Evolutionary conservation across 2,888 invertebrate species (phyloP).

Genomic region (Seira musarum): DNA sequence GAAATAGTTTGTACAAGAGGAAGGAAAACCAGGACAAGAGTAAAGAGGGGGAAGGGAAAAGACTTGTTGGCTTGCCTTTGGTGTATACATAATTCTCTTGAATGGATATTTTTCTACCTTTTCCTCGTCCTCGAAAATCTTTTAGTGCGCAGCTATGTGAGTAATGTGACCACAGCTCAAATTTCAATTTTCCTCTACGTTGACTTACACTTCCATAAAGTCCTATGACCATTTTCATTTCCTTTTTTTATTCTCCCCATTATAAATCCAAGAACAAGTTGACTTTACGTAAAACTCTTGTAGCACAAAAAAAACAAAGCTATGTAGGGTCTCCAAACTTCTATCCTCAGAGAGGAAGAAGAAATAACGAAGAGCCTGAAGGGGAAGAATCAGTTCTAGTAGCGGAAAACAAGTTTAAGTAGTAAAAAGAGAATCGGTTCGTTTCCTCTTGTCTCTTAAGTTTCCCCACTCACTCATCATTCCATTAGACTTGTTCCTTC

Average conservation of each 20-base stretch:
- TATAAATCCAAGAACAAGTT: slow-evolving; percentile 51
- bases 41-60: slow-evolving; percentile 34
- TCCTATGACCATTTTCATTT: slow-evolving; percentile 63
- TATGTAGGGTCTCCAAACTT: slow-evolving; percentile 10
- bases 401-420: slow-evolving; percentile 46
- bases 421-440: slow-evolving; percentile 57
- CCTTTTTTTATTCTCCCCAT: slow-evolving; percentile 26
- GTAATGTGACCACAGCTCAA: slow-evolving; percentile 69
- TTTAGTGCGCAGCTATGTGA: slow-evolving; percentile 45
- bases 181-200: slow-evolving; percentile 69
- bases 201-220: slow-evolving; percentile 68
- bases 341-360: slow-evolving; percentile 9
- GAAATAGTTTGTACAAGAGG: no score
- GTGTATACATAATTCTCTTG: slow-evolving; percentile 51
- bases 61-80: slow-evolving; percentile 34
- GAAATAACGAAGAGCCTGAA: slow-evolving; percentile 26
- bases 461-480: neutral
- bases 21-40: neutral
- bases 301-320: slow-evolving; percentile 24
- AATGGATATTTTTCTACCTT: slow-evolving; percentile 25
- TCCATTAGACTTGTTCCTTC: neutral
- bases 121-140: neutral
- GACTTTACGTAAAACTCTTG: slow-evolving; percentile 37
- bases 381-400: slow-evolving; percentile 44
- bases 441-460: slow-evolving; percentile 31